Conservation (phyloP, 2,797 vertebrate genomes). For the Decapterus maruadsi region DNA sequence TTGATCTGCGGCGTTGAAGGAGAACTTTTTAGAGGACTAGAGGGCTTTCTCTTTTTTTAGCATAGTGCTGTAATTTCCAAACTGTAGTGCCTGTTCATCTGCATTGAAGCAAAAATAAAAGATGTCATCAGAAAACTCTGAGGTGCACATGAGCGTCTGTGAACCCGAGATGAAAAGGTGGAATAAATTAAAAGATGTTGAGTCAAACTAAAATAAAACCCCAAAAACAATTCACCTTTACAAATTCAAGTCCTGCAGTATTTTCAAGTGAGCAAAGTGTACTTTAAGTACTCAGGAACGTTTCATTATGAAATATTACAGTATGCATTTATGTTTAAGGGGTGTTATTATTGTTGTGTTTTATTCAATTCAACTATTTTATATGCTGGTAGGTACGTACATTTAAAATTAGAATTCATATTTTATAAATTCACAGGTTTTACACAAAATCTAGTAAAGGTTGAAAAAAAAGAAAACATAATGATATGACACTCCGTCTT, state of each 20-base stretch:
- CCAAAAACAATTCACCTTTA: too few species aligned
- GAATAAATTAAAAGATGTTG: not conserved
- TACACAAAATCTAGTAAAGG: too few species aligned
- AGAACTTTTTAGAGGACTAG: conserved; percentile 45
- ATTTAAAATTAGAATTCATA: not conserved
- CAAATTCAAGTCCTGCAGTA: too few species aligned
- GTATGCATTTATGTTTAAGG: not conserved
- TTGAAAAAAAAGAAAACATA: too few species aligned
- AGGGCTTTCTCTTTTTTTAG: conserved; percentile 68
- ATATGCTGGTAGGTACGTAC: not conserved
- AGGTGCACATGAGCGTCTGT: conserved; percentile 30
- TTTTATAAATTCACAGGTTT: too few species aligned
- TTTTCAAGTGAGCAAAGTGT: too few species aligned
- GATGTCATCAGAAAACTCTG: conserved; percentile 56
- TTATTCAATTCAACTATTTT: not conserved
- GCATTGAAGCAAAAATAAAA: conserved; percentile 77
- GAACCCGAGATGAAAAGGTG: not conserved
- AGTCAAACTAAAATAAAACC: not conserved
- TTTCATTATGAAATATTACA: too few species aligned
- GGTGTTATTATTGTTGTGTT: not conserved
- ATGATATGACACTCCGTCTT: too few species aligned
- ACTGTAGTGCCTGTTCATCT: conserved; percentile 83
- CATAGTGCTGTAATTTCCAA: conserved; percentile 78
- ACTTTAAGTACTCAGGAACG: too few species aligned
- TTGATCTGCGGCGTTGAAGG: conserved; percentile 42